phyloP scores from a whole-genome alignment of 2,888 invertebrate species.

The Gortyna flavago region DNA sequence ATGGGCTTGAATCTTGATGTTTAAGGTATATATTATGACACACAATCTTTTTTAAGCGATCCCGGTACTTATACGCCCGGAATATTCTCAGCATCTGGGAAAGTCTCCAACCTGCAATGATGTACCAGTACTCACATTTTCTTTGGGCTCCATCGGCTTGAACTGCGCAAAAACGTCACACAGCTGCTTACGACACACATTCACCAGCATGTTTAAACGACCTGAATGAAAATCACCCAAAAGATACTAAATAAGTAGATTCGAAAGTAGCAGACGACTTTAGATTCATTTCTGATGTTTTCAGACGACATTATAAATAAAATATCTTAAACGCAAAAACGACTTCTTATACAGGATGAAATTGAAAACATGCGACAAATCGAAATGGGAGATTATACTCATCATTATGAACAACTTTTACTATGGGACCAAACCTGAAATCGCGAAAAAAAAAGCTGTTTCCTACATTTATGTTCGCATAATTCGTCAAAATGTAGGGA shows the following conservation, averaged over 20 bases:
- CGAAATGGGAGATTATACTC: too few species aligned
- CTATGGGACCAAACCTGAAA: too few species aligned
- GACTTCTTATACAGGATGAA: too few species aligned
- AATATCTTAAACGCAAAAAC: not conserved
- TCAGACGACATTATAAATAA: not conserved
- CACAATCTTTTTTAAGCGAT: not conserved
- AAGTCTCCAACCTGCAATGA: not conserved
- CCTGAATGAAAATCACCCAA: conserved; percentile 81
- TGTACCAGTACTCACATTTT: conserved; percentile 75
- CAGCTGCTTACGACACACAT: conserved; percentile 97
- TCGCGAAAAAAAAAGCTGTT: too few species aligned
- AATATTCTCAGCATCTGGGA: not conserved
- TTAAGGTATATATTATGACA: not conserved
- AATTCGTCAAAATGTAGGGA: too few species aligned
- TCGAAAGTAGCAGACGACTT: not conserved
- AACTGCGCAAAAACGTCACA: conserved; percentile 98
- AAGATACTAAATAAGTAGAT: conserved; percentile 2
- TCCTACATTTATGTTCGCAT: too few species aligned
- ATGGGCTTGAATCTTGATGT: not conserved
- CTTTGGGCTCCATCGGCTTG: conserved; percentile 94
- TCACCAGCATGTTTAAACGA: conserved; percentile 95
- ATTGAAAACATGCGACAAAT: too few species aligned
- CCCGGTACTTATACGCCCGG: not conserved
- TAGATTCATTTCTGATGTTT: not conserved
- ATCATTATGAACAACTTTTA: too few species aligned